phyloP scores from a whole-genome alignment of 2,113 vertebrate species.

The Ciconia stormi region DNA sequence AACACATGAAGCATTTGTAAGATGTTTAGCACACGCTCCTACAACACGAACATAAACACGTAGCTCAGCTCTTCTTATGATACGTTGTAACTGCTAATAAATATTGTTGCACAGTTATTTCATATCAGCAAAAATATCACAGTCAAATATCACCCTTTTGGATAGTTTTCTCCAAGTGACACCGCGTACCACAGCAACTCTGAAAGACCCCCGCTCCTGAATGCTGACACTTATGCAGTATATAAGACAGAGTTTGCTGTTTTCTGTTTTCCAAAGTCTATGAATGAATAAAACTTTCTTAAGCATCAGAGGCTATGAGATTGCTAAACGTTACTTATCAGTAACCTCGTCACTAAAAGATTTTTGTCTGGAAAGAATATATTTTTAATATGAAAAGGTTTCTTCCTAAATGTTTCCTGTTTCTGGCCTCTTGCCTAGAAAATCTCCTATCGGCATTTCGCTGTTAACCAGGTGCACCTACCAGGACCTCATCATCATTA shows the following conservation, averaged over 20 bases:
- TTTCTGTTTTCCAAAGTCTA: not conserved
- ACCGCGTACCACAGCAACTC: not conserved
- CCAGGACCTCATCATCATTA: not conserved
- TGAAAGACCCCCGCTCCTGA: not conserved
- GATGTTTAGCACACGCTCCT: not conserved
- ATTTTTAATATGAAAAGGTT: not conserved
- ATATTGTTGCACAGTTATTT: not conserved
- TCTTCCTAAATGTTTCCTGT: not conserved
- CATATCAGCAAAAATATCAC: not conserved
- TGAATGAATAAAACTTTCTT: not conserved
- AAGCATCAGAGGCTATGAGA: not conserved
- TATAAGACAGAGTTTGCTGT: rapidly evolving
- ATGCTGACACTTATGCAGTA: not conserved
- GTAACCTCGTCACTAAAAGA: not conserved
- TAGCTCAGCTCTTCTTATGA: not conserved
- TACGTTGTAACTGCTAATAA: not conserved
- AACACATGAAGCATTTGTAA: not conserved
- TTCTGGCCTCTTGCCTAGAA: not conserved
- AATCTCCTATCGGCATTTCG: not conserved
- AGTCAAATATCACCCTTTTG: not conserved
- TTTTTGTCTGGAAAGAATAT: not conserved
- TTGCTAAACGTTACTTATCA: not conserved
- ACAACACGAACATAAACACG: not conserved
- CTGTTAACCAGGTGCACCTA: not conserved
- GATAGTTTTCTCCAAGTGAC: not conserved